Percentiles rank a stretch among this genome's conserved stretches.
These are phyloP conservation scores for Scaptomyza polygonia DNA, from an alignment of 2,888 invertebrate genomes.

Conservation along the genomic window DNA sequence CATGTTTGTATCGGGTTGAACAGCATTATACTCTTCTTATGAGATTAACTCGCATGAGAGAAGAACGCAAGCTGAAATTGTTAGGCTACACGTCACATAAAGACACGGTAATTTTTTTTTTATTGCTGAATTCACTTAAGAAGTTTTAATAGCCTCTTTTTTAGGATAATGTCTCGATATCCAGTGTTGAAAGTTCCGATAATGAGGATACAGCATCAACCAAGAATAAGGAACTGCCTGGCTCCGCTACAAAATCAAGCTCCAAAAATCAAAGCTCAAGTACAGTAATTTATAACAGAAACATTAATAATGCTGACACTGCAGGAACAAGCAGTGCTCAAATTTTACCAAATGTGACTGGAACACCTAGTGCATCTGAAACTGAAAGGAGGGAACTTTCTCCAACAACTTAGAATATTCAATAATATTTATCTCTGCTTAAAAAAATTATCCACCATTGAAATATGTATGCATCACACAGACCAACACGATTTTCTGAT, in stretches of 20 bases:
- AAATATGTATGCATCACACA: conserved; percentile 42
- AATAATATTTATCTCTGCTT: conserved; percentile 32
- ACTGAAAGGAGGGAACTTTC: conserved; percentile 26
- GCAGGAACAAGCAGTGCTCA: conserved; percentile 34
- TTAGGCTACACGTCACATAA: conserved; percentile 37
- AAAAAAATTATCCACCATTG: conserved; percentile 40
- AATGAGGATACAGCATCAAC: conserved; percentile 61
- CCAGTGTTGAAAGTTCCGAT: conserved; percentile 72
- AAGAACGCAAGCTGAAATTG: conserved; percentile 68
- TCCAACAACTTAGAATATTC: conserved; percentile 36
- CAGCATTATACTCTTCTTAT: conserved; percentile 85
- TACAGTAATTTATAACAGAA: conserved; percentile 27
- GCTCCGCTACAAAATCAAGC: conserved; percentile 16
- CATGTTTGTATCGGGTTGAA: conserved; percentile 87
- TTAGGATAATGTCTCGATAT: conserved; percentile 49
- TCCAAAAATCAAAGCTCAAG: conserved; percentile 25
- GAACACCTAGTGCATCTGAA: conserved; percentile 18
- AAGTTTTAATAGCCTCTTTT: neutral
- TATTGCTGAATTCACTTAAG: neutral
- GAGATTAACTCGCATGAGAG: conserved; percentile 79
- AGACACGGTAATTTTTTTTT: conserved; percentile 45
- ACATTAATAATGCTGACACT: conserved; percentile 26
- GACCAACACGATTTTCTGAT: neutral
- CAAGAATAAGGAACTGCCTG: conserved; percentile 13
- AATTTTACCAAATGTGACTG: conserved; percentile 8